Conservation (phyloP, 2,888 invertebrate genomes). For the Pogonocherus hispidulus region DNA sequence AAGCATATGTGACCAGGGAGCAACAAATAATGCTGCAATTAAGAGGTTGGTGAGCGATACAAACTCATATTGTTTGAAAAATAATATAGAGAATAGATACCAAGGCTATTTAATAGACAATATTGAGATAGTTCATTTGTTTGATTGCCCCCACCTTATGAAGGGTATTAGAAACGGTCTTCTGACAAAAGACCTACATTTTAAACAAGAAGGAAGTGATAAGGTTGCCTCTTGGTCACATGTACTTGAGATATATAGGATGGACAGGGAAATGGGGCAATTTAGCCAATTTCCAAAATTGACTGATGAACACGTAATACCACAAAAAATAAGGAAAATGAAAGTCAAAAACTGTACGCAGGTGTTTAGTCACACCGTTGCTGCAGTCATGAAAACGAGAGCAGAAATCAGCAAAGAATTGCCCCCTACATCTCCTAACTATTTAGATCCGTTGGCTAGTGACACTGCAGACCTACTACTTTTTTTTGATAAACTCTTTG, state of each 20-base stretch:
- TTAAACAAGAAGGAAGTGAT: conserved; percentile 18
- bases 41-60: conserved; percentile 42
- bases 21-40: conserved; percentile 51
- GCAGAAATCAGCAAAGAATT: conserved; percentile 30
- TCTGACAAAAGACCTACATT: conserved; percentile 38
- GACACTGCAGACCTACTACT: conserved; percentile 34
- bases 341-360: conserved; percentile 42
- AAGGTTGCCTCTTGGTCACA: conserved; percentile 42
- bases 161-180: conserved; percentile 47
- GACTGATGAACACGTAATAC: conserved; percentile 41
- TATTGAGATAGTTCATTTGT: conserved; percentile 46
- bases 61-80: conserved; percentile 28
- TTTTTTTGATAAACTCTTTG: conserved; percentile 20
- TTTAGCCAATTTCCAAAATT: conserved; percentile 39
- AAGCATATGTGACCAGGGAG: conserved; percentile 56
- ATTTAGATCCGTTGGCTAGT: conserved; percentile 31
- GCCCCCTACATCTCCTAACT: too few relatives aligned
- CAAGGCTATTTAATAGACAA: conserved; percentile 42
- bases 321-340: conserved; percentile 42
- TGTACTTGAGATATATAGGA: conserved; percentile 34
- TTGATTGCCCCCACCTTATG: conserved; percentile 46
- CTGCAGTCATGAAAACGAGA: conserved; percentile 25
- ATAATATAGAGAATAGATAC: conserved; percentile 31
- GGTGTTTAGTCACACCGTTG: conserved; percentile 42
- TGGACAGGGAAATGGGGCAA: conserved; percentile 22